Percentiles rank a stretch among this genome's conserved stretches.
These are phyloP conservation scores for Diadema setosum DNA, from an alignment of 35 echinoderm and acorn worm species.

Conservation along the genomic window DNA sequence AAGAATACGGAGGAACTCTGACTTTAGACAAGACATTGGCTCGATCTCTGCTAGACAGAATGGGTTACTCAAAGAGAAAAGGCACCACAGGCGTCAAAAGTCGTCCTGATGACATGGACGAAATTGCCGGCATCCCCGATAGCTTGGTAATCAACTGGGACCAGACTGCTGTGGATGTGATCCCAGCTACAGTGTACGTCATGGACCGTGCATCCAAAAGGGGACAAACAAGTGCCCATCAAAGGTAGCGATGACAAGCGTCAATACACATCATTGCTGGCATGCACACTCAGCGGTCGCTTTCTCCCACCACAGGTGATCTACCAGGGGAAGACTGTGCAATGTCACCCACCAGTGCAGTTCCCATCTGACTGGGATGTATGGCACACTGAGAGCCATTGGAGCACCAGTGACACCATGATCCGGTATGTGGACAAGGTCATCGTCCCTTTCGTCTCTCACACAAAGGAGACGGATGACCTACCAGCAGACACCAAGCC, in stretches of 20 bases:
- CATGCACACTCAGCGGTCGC: background rate
- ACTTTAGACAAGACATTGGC: background rate
- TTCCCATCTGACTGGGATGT: constrained; percentile 35
- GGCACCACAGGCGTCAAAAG: constrained; percentile 4
- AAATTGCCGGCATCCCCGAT: background rate
- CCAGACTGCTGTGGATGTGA: background rate
- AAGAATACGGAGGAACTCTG: background rate
- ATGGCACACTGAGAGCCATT: constrained; percentile 9
- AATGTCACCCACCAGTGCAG: background rate
- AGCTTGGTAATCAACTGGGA: constrained; percentile 53
- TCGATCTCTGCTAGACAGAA: background rate
- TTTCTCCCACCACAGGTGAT: constrained; percentile 37
- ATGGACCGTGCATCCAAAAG: constrained; percentile 18
- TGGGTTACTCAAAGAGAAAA: constrained; percentile 42
- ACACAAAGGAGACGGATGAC: background rate
- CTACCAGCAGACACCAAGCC: background rate
- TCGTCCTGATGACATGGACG: background rate
- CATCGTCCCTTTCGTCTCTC: background rate
- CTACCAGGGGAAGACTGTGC: constrained; percentile 25
- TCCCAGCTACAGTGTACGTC: background rate
- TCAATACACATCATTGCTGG: constrained; percentile 15
- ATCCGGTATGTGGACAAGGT: constrained; percentile 9
- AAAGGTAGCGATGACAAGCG: constrained; percentile 26
- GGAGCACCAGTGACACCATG: constrained; percentile 38
- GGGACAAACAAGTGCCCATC: background rate